Base-by-base conservation (phyloP, 2,113 vertebrate genomes). In the Pavo muticus region DNA sequence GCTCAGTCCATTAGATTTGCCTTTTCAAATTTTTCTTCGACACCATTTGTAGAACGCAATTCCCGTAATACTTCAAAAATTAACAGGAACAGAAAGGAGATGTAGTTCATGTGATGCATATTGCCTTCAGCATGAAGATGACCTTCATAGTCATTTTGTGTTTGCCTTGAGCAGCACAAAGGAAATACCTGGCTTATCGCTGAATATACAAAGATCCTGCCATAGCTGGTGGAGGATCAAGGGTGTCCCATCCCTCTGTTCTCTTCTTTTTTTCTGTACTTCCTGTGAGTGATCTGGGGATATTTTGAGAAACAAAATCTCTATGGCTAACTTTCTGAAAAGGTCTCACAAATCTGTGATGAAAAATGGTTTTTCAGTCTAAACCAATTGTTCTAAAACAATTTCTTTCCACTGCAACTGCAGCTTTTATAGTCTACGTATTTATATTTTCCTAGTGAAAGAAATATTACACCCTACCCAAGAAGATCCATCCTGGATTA, bases 401-500 rank as follows among this genome's bases (percentile, higher is more conserved):
- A 6, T 37, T 57, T 86, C 57, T n/a, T 86, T 27, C 32, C 11
- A 16, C 5, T 81, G 15, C 47, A 72, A 14, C 32, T 89, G 19
- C 85, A 92, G 68, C 47, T 16, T 63, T 92, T 54, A 70, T 11
- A 87, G 68, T 7, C 10, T 52, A 44, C 25, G 10, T 82, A 35
- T 92, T 82, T 84, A 3, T 97, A 7, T 95, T 96, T 95, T 78
- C 84, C 85, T 91, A 98, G 98, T 98, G 88, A 98, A 95, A 95
- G 97, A 96, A 91, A 89, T 97, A 91, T 69, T 97, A 4, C 87
- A 94, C 21, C 52, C 96, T 27, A 47, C 80, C 17, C 88, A 76
- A 27, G 97, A 97, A 91, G 97, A 97, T 30, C n/a, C 69, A 14
- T 71, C 95, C 74, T 96, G 94, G 96, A 97, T 96, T 65, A 95